Base-by-base conservation (phyloP, 2,888 invertebrate species). In the Volucella zonaria region DNA sequence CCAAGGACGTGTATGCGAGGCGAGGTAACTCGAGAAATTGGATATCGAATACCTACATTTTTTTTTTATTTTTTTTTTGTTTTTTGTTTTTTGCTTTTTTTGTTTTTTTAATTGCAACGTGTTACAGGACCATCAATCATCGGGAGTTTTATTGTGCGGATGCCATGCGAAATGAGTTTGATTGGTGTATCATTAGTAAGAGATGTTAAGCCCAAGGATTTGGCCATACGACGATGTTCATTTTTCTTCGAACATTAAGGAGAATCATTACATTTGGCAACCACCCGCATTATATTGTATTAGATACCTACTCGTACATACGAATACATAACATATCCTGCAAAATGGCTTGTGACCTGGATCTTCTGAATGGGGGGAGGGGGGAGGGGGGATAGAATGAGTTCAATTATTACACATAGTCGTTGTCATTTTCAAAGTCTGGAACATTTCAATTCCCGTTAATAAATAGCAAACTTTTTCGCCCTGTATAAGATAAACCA, bases 101-200 rank as follows among this genome's bases (percentile, higher is more conserved):
- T 23, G 11, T 59, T 43, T 64, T 70, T 78, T 78, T 78, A 78
- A 78, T 78, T 78, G 70, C 70, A 52, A 70, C 62, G 56, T 70
- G 23, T 71, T 61, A 61, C 62, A 49, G 64, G 31, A 71, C 49
- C 78, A 78, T 78, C 64, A 78, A 71, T 78, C 78, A 78, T 56
- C 43, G 70, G 49, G 14, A 51, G 62, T 43, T 52, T 59, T 49
- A 47, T 76, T 66, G 9, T 40, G 23, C 70, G 47, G 23, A 51
- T 51, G 38, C 4, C 66, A 56, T n/a, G 15, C 15, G 62, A 47
- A 61, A 49, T 49, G 58, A 15, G 38, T 59, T 67, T 68, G 76
- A 78, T 78, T 78, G 78, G 70, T 56, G 70, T 71, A 70, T 70
- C 78, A 70, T 78, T 71, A 78, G 23, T 45, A 14, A 61, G 14